Base-by-base conservation (phyloP, 2,888 invertebrate species). In the Thumatha senex region DNA sequence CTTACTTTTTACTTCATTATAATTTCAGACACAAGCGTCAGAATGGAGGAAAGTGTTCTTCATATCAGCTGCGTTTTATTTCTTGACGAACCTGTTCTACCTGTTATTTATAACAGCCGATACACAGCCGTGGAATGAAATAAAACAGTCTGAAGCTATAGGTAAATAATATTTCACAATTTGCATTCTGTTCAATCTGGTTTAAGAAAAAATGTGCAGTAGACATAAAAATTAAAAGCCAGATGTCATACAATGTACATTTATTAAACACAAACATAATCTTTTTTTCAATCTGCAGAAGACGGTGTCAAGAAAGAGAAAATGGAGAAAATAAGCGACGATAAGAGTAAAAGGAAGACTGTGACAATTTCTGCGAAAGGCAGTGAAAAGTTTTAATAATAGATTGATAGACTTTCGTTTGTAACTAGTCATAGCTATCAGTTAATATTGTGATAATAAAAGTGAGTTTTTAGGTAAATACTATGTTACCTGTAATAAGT, bases 31-130 rank as follows among this genome's bases (percentile, higher is more conserved):
- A 4, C 84, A 88, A 34, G 86, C 92, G 0, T 67, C 77, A 0
- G 92, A 93, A 54, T 95, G 95, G 95, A 79, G 92, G 39, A 92
- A 90, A 29, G 93, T 94, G 13, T 95, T 95, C 80, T 93, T 93
- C 73, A 85, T 94, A n/a, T 92, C 94, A 0, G 90, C 93, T 0
- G 86, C 80, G 0, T 87, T 95, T 62, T 94, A 94, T 72, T 90
- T 94, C 68, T 54, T 93, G 8, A 89, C 92, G 30, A 94, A 94
- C 70, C 74, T 93, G 54, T 84, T 94, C 70, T 95, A 93, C 65
- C 58, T 94, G 9, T 64, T 94, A 40, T 94, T 93, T 72, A 94
- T 93, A 50, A 88, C 92, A 0, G 94, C 93, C 0, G 87, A 93
- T n/a, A 74, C 92, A 0, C 95, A 95, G 69, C 73, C 87, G 13